phyloP scores from a whole-genome alignment of 2,888 invertebrate genomes.

The Acrocyrtus sp. region DNA sequence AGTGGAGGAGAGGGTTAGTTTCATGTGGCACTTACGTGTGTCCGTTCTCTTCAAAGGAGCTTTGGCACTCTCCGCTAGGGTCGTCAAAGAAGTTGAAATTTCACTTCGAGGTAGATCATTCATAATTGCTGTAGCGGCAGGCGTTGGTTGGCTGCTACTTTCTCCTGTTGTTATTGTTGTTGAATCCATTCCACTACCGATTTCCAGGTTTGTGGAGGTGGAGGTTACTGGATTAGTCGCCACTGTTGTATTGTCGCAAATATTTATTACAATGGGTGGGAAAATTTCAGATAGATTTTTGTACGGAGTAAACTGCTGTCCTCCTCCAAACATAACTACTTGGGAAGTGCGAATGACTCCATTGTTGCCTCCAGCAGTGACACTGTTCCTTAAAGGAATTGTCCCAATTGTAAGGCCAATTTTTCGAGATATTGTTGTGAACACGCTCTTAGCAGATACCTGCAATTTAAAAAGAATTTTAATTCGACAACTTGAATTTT shows the following conservation, averaged over 20 bases:
- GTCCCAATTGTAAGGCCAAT: constrained; percentile 28
- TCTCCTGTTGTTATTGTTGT: too few relatives aligned
- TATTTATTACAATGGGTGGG: constrained; percentile 1
- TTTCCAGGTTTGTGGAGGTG: too few relatives aligned
- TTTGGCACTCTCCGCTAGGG: constrained; percentile 9
- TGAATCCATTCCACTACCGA: too few relatives aligned
- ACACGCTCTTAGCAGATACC: constrained; percentile 24
- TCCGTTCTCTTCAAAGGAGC: constrained; percentile 15
- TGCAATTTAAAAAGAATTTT: not conserved
- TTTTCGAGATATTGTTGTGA: constrained; percentile 21
- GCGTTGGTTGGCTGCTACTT: not conserved
- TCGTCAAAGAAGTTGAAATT: constrained; percentile 1
- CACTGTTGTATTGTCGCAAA: not conserved
- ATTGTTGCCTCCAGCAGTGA: not conserved
- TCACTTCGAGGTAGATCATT: constrained; percentile 7
- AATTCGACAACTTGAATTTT: not conserved
- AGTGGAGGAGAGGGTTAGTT: too few relatives aligned
- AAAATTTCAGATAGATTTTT: constrained; percentile 19
- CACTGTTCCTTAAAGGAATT: constrained; percentile 8
- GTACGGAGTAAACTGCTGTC: constrained; percentile 21
- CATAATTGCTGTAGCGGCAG: not conserved
- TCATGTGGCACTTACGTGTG: constrained; percentile 30
- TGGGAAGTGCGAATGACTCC: not conserved
- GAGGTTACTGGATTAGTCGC: not conserved
- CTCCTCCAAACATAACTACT: not conserved